These are phyloP conservation scores for Austrolebias charrua DNA, from an alignment of 2,797 vertebrate species.

Conservation along the genomic window DNA sequence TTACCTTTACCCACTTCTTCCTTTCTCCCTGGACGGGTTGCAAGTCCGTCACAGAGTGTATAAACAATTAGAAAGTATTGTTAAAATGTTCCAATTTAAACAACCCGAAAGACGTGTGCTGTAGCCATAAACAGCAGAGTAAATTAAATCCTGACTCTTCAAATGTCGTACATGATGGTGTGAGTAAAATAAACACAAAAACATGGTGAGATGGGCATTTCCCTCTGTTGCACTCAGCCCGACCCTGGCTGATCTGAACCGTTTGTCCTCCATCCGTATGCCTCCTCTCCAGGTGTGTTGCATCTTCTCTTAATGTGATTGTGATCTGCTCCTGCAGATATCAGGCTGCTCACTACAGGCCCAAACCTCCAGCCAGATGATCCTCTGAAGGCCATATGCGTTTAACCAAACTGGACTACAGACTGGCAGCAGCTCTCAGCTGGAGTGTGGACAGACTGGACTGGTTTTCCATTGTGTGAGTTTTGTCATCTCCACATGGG, in stretches of 20 bases:
- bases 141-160: slow-evolving; percentile 18
- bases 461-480: slow-evolving; percentile 11
- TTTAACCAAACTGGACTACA: not conserved
- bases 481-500: slow-evolving; percentile 75
- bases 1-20: no score
- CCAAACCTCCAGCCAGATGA: slow-evolving; percentile 3
- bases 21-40: no score
- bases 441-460: no score
- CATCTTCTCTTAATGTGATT: not conserved
- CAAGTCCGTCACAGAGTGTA: no score
- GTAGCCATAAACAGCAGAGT: slow-evolving; percentile 19
- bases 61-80: slow-evolving; percentile 2
- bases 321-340: not conserved
- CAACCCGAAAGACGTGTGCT: slow-evolving; percentile 12
- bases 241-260: slow-evolving; percentile 1
- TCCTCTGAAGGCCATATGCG: not conserved
- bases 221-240: slow-evolving; percentile 11
- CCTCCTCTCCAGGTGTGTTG: not conserved
- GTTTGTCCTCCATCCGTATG: not conserved
- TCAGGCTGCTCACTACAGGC: not conserved
- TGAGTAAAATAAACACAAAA: slow-evolving; percentile 17
- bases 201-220: not conserved
- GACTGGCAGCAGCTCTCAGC: no score
- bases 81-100: slow-evolving; percentile 17
- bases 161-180: not conserved